A percentile compares a stretch with the other conserved stretches of the same genome.
Conservation (phyloP, 2,888 invertebrate species). For the Chymomyza procnemis region DNA sequence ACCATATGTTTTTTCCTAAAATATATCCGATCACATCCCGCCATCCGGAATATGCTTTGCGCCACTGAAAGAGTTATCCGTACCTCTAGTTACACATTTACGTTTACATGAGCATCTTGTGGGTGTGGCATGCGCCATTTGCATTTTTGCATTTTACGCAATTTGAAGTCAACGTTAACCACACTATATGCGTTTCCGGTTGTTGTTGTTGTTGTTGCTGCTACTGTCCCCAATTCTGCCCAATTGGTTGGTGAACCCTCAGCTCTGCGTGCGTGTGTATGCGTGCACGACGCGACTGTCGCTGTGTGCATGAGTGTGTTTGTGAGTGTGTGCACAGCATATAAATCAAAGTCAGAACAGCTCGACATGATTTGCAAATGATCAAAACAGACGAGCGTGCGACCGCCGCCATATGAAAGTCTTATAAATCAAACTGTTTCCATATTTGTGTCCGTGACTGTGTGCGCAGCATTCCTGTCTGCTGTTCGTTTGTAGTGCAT, state of each 20-base stretch:
- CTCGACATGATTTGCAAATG: slow-evolving; percentile 69
- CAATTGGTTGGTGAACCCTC: slow-evolving; percentile 11
- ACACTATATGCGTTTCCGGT: slow-evolving; percentile 46
- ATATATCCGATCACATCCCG: no score
- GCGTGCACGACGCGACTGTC: background rate
- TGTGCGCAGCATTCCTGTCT: background rate
- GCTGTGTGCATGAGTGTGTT: slow-evolving; percentile 8
- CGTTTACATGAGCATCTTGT: background rate
- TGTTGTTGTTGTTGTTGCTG: background rate
- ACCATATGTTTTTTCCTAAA: no score
- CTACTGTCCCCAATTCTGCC: slow-evolving; percentile 1
- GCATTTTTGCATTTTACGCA: slow-evolving; percentile 42
- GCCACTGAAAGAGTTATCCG: no score
- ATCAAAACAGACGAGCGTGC: slow-evolving; percentile 54
- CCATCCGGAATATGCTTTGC: no score
- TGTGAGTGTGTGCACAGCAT: slow-evolving; percentile 33
- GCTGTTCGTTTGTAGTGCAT: background rate
- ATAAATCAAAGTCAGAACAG: slow-evolving; percentile 69
- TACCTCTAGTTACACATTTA: background rate
- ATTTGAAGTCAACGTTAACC: slow-evolving; percentile 32
- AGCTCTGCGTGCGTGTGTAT: background rate
- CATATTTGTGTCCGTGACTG: background rate
- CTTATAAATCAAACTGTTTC: slow-evolving; percentile 18
- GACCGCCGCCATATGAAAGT: slow-evolving; percentile 12
- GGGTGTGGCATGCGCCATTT: slow-evolving; percentile 41